Conservation (phyloP, 30 jellyfish, hydroid and myxozoan species). For the Phacellophora camtschatica region DNA sequence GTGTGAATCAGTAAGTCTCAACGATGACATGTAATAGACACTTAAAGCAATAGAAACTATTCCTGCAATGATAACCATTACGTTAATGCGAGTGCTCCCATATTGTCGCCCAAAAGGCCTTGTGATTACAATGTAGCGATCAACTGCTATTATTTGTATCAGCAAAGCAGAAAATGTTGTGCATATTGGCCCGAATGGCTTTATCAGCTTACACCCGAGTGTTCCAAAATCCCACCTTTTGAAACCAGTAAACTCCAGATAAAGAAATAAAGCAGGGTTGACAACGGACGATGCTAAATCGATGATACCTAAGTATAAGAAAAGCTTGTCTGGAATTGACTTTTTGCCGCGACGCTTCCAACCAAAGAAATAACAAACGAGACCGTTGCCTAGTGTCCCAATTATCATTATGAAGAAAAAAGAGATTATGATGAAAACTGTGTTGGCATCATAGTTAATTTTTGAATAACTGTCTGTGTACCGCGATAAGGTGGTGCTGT, state of each 20-base stretch:
- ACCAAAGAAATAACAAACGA: constrained; percentile 85
- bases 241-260: constrained; percentile 72
- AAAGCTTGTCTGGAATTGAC: constrained; percentile 83
- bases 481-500: too few species aligned
- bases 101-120: constrained; percentile 77
- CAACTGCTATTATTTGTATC: constrained; percentile 79
- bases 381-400: constrained; percentile 84
- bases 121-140: constrained; percentile 74
- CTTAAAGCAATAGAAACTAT: constrained; percentile 42
- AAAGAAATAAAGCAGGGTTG: constrained; percentile 71
- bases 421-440: too few species aligned
- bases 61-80: constrained; percentile 36
- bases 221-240: constrained; percentile 87
- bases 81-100: constrained; percentile 31
- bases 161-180: constrained; percentile 84
- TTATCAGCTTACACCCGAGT: constrained; percentile 82
- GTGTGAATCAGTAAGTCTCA: background rate
- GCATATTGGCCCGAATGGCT: constrained; percentile 76
- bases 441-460: too few species aligned
- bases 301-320: constrained; percentile 67
- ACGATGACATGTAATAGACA: constrained; percentile 40
- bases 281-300: constrained; percentile 79
- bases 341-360: constrained; percentile 46
- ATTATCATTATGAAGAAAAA: constrained; percentile 60
- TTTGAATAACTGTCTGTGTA: too few species aligned